Evolutionary conservation across 2,797 vertebrate genomes (phyloP).

Genomic region (Trematomus bernacchii): DNA sequence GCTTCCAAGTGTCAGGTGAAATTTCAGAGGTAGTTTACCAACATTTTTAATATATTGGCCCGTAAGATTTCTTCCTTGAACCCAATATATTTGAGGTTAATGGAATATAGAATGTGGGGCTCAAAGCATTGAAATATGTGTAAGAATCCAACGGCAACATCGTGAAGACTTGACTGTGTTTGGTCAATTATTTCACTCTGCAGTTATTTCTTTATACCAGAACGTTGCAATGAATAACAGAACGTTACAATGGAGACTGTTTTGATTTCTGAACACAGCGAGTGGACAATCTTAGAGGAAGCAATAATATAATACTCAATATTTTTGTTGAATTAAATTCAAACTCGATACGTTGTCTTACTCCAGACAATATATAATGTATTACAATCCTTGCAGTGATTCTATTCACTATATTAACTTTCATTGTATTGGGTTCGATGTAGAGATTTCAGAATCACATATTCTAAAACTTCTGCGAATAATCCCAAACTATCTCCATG

Average conservation of each 20-base stretch:
- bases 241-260: too few relatives aligned
- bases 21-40: background rate
- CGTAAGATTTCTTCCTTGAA: background rate
- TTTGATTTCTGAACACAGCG: too few relatives aligned
- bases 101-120: background rate
- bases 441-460: slow-evolving; percentile 28
- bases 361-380: background rate
- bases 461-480: slow-evolving; percentile 33
- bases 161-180: too few relatives aligned
- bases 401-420: slow-evolving; percentile 15
- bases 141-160: background rate
- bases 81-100: background rate
- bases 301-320: too few relatives aligned
- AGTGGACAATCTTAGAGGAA: too few relatives aligned
- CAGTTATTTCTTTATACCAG: too few relatives aligned
- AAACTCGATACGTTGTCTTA: background rate
- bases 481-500: slow-evolving; percentile 27
- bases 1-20: background rate
- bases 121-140: background rate
- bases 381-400: background rate
- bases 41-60: background rate
- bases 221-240: too few relatives aligned
- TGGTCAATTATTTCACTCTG: too few relatives aligned
- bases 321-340: too few relatives aligned
- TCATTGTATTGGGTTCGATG: background rate